Base-by-base conservation (phyloP, 2,113 vertebrate genomes). In the Chroicocephalus ridibundus region DNA sequence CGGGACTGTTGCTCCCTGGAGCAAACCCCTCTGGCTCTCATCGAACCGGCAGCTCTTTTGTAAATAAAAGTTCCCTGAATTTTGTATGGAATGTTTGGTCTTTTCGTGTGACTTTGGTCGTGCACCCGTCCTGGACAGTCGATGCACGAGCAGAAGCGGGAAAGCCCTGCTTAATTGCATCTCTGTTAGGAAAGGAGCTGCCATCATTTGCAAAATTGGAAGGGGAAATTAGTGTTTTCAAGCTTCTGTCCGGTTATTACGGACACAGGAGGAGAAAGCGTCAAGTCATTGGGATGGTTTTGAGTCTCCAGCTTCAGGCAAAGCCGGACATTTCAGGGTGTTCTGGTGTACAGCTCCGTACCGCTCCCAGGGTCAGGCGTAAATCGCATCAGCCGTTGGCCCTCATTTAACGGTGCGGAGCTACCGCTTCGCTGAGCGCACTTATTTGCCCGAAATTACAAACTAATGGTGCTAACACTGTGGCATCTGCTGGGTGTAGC, bases 41-140 rank as follows among this genome's bases (percentile, higher is more conserved):
- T n/a, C 24, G 29, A 20, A 38, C 26, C 60, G 17, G 31, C 46
- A 44, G 38, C 46, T 57, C 9, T 42, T 79, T 19, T 96, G 90
- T 94, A 95, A 91, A 97, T 97, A 94, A 97, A 93, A 66, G 17
- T 64, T 38, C 46, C 69, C 57, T 27, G 71, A 4, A 26, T 96
- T 97, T 97, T 86, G 60, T 91, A 91, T 20, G 22, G 72, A 54
- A 42, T 2, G 34, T 17, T 58, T 38, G 51, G 2, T 31, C 40
- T 17, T 40, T 51, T 9, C 2, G 1, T 25, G 29, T 47, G 74
- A 12, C 26, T 16, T 5, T 7, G 77, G 60, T 57, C 0, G 0
- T 7, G 4, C 31, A 0, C 29, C 5, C 4, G 29, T 19, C 72
- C 0, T 0, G 69, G 79, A 8, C 26, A 2, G 17, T 8, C 11